Base-by-base conservation (phyloP, 2,113 vertebrate species). In the Cyanoramphus novaezelandiae region DNA sequence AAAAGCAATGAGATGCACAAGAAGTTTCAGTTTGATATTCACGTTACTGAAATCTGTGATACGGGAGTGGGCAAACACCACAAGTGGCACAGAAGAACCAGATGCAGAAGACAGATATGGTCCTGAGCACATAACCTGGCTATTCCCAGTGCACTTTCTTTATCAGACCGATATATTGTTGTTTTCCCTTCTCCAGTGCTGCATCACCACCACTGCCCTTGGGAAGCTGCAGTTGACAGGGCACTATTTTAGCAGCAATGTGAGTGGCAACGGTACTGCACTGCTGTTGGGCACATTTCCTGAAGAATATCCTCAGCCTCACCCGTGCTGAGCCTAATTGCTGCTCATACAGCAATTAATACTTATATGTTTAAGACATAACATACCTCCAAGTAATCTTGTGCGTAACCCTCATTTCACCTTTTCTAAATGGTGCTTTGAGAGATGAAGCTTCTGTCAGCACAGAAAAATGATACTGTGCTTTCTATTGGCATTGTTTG, bases 361-460 rank as follows among this genome's bases (percentile, higher is more conserved):
- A 63, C 23, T 85, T 44, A 1, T 4, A 16, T 17, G 8, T 57
- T 50, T 80, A 43, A 88, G 60, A 77, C 31, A 94, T 77, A 90
- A 88, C 50, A 60, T 59, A 60, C 13, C 21, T 93, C 18, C 14
- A 25, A 49, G 39, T 86, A 59, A 59, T 68, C 62, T 44, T 67
- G 43, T 52, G 64, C 29, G 28, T n/a, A 86, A 83, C 14, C 27
- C 55, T 67, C 17, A 92, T 75, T 84, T 82, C 57, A 49, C 14
- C 10, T 74, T 94, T 93, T 94, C 72, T 33, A 37, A 23, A 59
- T 55, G 29, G n/a, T 43, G 13, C 67, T 92, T 60, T 50, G 55
- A 88, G 47, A 88, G 14, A 23, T 79, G 25, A 63, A 82, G 57
- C 52, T 57, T 68, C 24, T 86, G 64, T 72, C 60, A 71, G 68